These are phyloP conservation scores for Himalopsyche kuldschensis DNA, from an alignment of 2,888 invertebrate species.

Conservation along the genomic window DNA sequence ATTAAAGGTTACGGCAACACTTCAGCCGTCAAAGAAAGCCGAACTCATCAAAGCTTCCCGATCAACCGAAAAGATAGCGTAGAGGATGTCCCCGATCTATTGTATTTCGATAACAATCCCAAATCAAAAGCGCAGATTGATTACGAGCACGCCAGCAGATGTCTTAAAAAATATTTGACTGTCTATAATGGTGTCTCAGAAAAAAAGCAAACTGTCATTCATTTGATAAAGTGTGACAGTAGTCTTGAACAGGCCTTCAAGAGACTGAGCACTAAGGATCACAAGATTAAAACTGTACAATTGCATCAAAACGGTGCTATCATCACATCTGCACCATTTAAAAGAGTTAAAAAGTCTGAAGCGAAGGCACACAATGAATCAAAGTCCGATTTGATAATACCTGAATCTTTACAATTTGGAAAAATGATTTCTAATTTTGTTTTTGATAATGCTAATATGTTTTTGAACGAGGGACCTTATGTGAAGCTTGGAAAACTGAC, in stretches of 20 bases:
- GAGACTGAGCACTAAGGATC: conserved; percentile 5
- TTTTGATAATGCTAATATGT: background rate
- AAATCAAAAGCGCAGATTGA: conserved; percentile 4
- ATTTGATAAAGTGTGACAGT: conserved; percentile 12
- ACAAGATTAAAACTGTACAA: conserved; percentile 14
- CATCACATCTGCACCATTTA: background rate
- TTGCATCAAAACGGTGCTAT: conserved; percentile 10
- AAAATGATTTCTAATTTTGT: background rate
- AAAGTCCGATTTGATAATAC: background rate
- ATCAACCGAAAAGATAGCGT: background rate
- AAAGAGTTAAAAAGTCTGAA: background rate
- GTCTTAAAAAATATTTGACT: conserved; percentile 4
- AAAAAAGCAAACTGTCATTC: conserved; percentile 19
- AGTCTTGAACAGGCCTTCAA: conserved; percentile 19
- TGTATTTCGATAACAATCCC: conserved; percentile 28
- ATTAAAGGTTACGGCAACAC: conserved; percentile 2
- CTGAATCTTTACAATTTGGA: background rate
- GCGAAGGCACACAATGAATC: background rate
- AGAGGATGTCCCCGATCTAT: conserved; percentile 5
- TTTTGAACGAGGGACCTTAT: background rate
- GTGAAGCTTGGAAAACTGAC: background rate
- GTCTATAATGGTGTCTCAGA: conserved; percentile 17
- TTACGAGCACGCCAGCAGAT: conserved; percentile 4
- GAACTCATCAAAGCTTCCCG: background rate
- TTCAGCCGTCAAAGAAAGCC: background rate